Conservation (phyloP, 2,113 vertebrate species). For the Cryptotis parvus region DNA sequence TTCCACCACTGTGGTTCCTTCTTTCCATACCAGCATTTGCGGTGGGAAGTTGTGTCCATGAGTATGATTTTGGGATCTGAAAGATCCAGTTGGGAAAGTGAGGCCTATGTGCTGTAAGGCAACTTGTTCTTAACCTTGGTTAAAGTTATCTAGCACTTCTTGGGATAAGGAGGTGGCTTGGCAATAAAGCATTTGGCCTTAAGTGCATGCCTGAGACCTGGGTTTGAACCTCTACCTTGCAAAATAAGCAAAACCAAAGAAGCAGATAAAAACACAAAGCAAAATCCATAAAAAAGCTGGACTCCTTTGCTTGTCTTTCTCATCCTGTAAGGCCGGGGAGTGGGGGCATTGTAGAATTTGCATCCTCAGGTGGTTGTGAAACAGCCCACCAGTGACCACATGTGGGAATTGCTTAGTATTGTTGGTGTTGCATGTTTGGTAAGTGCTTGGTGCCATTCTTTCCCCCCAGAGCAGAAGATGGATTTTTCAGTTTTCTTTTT, state of each 20-base stretch:
- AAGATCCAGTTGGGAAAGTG: neutral
- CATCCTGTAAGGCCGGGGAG: neutral
- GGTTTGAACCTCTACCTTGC: too few species aligned
- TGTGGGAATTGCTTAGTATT: neutral
- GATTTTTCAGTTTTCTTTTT: too few species aligned
- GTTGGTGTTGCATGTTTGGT: neutral
- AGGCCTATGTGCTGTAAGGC: neutral
- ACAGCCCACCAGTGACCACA: fast-evolving
- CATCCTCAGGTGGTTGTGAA: neutral
- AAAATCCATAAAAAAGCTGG: too few species aligned
- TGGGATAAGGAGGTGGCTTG: too few species aligned
- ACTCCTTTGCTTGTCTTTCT: neutral
- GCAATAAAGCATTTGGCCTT: too few species aligned
- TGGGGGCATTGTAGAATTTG: neutral
- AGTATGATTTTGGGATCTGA: neutral
- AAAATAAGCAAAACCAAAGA: too few species aligned
- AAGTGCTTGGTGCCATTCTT: neutral
- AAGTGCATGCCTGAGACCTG: too few species aligned
- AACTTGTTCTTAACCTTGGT: neutral
- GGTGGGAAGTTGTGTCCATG: neutral
- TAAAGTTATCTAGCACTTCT: neutral
- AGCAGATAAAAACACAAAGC: too few species aligned
- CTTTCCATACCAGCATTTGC: neutral
- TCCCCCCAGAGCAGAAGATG: neutral
- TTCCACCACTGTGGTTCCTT: neutral